Evolutionary conservation across 23 tunicate genomes (phyloP), one percentile per base, ranked within the genome.

Genomic region (Phallusia fumigata): DNA sequence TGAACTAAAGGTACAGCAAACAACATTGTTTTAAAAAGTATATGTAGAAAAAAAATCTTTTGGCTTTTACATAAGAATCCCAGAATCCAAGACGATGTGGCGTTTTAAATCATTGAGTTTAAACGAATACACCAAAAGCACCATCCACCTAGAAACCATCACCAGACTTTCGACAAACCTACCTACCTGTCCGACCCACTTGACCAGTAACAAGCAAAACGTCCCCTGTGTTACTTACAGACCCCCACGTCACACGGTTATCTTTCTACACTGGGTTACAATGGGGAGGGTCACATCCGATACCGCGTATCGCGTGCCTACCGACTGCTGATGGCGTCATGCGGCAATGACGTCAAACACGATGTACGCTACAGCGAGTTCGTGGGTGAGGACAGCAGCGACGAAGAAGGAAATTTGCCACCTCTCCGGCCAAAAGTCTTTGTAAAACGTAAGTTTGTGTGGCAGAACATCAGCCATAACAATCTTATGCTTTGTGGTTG

Each of bases 381-480:
- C 32, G 77, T 90, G 30, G 88, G 80, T 10, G 97, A 86, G 24
- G 86, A 83, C 30, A 84, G 86, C 80, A 92, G 97, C 77, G 97
- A 92, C 65, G 88, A 83, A 19, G 97, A 92, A 47, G 97, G 91
- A n/a, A 87, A 78, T 49, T 18, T 92, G 77, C 87, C 88, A 18
- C 79, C 77, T 36, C 19, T 49, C 8, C 76, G 52, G 15, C 81
- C 78, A 30, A 83, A 44, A 33, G 74, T 30, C 5, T 85, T 58
- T 51, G 33, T 78, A 19, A 78, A 69, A 31, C 47, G 92, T 88
- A 83, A 88, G 87, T n/a, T 19, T 10, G 5, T 34, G n/a, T n/a
- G n/a, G n/a, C n/a, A n/a, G n/a, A n/a, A n/a, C n/a, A n/a, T n/a
- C n/a, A n/a, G n/a, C n/a, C n/a, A n/a, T n/a, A n/a, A n/a, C n/a